Evolutionary conservation across 2,888 invertebrate genomes (phyloP), one percentile per base, ranked within the genome.

Genomic region (Parochlus steinenii): DNA sequence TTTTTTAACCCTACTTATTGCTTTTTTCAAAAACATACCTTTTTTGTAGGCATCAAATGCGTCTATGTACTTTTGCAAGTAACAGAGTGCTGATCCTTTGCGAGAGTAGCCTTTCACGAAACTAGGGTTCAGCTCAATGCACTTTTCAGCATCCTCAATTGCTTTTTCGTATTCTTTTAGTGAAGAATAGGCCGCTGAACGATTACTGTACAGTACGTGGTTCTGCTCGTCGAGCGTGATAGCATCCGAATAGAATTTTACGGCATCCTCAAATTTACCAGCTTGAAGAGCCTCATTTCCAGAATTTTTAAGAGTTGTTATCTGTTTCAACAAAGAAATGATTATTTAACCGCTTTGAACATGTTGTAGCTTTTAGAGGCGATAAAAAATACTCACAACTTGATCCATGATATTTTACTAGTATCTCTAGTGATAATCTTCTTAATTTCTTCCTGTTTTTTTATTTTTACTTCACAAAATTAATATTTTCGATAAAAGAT

Each of bases 51-150:
- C 74, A 30, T 66, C 65, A 29, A 78, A 65, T 0, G 92, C 85
- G 42, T 85, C 85, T 26, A 77, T 71, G 40, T 65, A 64, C 37
- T 71, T 68, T 3, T 76, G 72, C 40, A 90, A 58, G 46, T 74
- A 87, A 0, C 79, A 74, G 29, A 87, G 61, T 0, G 89, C 87
- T 43, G 81, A 76, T 2, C 86, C 92, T 60, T 87, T 85, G 39
- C 92, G 69, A 0, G 89, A 87, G 54, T 87, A 87, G 1, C 80
- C 82, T 54, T 89, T 90, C 2, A 72, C 69, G 90, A 90, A 92
- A 39, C 73, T 72, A 6, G 85, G 74, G 53, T 87, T 86, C 11
- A 89, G 47, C 31, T 67, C 56, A 6, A 92, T 66, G 1, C 86
- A 86, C 51, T 76, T 74, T 41, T 87, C 77, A 0, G 89, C 92